These are phyloP conservation scores for Frieseomelitta varia DNA, from an alignment of 1,140 invertebrate genomes.

Conservation along the genomic window DNA sequence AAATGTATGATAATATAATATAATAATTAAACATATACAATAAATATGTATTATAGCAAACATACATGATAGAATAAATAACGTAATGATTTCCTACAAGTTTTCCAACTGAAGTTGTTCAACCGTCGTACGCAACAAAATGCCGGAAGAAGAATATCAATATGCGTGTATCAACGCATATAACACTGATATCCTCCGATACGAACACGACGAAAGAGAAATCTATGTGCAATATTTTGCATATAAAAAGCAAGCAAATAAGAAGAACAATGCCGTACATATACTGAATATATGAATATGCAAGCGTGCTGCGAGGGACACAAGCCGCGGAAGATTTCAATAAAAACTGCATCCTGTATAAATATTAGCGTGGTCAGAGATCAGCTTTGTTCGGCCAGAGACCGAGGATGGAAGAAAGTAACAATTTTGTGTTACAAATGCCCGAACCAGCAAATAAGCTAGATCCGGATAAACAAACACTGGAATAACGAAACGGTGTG, in stretches of 20 bases:
- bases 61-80: too few species aligned
- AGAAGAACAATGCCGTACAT: neutral
- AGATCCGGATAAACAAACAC: constrained; percentile 15
- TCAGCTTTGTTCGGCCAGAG: constrained; percentile 1
- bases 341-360: neutral
- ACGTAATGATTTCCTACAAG: too few species aligned
- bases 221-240: neutral
- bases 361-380: neutral
- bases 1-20: too few species aligned
- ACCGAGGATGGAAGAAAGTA: neutral
- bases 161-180: too few species aligned
- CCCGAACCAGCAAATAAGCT: neutral
- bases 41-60: too few species aligned
- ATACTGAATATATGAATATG: neutral
- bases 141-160: too few species aligned
- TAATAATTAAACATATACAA: too few species aligned
- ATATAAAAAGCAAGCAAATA: too few species aligned
- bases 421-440: constrained; percentile 4
- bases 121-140: too few species aligned
- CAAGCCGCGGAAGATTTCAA: neutral
- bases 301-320: neutral
- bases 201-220: neutral
- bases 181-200: neutral
- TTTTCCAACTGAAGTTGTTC: too few species aligned
- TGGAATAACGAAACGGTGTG: neutral